Evolutionary conservation across 2,888 invertebrate species (phyloP).

Genomic region (Scotopteryx bipunctaria): DNA sequence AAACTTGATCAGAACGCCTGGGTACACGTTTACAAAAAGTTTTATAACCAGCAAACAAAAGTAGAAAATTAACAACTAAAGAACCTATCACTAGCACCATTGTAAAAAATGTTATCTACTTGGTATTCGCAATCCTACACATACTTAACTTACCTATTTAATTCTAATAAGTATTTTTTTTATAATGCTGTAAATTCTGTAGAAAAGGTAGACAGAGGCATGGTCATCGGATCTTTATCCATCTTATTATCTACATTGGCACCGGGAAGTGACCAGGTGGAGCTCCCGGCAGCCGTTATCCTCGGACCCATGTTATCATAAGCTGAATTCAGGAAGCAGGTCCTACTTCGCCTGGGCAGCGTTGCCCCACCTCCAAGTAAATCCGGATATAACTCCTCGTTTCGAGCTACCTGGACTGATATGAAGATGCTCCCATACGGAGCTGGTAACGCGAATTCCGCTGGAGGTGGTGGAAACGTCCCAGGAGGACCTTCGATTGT

Average conservation of each 20-base stretch:
- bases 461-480: constrained; percentile 72
- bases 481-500: constrained; percentile 81
- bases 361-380: constrained; percentile 83
- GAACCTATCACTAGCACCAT: not conserved
- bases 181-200: constrained; percentile 78
- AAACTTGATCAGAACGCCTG: too few species aligned
- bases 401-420: constrained; percentile 90
- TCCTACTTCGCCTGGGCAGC: constrained; percentile 77
- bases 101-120: not conserved
- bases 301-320: constrained; percentile 96
- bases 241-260: constrained; percentile 59
- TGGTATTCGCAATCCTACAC: not conserved
- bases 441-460: constrained; percentile 76
- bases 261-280: constrained; percentile 91
- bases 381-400: constrained; percentile 89
- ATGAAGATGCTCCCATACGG: constrained; percentile 91
- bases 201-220: constrained; percentile 72
- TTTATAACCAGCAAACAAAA: not conserved
- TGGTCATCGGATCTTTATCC: constrained; percentile 52
- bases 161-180: too few species aligned
- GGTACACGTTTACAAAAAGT: too few species aligned
- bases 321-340: constrained; percentile 84
- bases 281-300: constrained; percentile 94
- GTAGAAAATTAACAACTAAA: constrained; percentile 3
- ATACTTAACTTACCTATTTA: too few species aligned